Evolutionary conservation across 2,797 vertebrate species (phyloP).

Genomic region (Phoeniculus purpureus): DNA sequence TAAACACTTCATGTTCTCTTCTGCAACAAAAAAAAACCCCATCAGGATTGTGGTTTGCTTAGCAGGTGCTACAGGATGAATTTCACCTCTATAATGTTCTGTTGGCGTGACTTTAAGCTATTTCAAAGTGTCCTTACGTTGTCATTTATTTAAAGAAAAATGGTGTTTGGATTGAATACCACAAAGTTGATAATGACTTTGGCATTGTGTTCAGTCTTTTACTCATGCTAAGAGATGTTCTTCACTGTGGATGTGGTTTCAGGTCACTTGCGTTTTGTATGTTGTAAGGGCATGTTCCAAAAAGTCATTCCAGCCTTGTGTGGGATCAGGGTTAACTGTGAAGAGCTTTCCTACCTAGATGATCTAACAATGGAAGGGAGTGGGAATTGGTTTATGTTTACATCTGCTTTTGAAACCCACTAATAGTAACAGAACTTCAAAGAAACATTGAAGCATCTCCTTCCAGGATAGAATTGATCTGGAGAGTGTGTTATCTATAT

Average conservation of each 20-base stretch:
- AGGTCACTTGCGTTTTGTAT: not conserved
- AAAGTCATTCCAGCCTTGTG: not conserved
- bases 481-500: not conserved
- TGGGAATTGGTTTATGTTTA: not conserved
- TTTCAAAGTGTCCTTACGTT: not conserved
- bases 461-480: not conserved
- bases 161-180: not conserved
- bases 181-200: not conserved
- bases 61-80: not conserved
- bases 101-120: not conserved
- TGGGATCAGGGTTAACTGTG: not conserved
- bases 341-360: not conserved
- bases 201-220: not conserved
- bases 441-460: not conserved
- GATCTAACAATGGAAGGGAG: not conserved
- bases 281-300: not conserved
- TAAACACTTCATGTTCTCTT: not conserved
- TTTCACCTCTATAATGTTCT: not conserved
- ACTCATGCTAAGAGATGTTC: not conserved
- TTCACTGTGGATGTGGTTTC: not conserved
- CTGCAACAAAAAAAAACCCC: not conserved
- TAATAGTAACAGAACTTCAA: not conserved
- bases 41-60: not conserved
- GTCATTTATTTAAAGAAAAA: not conserved
- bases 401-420: not conserved